Evolutionary conservation across 2,888 invertebrate species (phyloP), one percentile per base, ranked within the genome.

Genomic region (Agonopterix heracliana): DNA sequence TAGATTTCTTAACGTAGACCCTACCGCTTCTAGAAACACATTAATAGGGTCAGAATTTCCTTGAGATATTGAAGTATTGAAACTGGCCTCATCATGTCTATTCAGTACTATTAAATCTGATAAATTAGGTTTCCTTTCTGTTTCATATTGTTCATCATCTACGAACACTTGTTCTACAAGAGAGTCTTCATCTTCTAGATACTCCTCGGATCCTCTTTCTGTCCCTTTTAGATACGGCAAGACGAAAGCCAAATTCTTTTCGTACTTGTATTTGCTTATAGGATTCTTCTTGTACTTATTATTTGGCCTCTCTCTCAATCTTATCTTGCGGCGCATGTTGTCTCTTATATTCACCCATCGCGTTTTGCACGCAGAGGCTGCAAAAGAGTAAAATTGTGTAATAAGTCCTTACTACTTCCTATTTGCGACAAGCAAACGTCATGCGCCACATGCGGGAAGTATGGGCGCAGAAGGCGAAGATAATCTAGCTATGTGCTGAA

Each of bases 331-430:
- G 2, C 50, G 26, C 35, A 49, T 11, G 9, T 51, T 55, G 17
- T 57, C 57, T 42, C 57, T 46, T 42, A 57, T 54, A 44, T 52
- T 53, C 11, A 53, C 42, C 57, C 55, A 57, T 42, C 54, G 50
- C 4, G 46, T 45, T 48, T 57, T 57, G 45, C 57, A 57, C 26
- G 42, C 45, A 2, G 45, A 13, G 12, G 50, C 56, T 57, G 49
- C 9, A 46, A 46, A 45, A 26, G 26, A 26, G 26, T 7, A 26
- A 17, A 26, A 26, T 26, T 26, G 26, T 26, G 7, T 26, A 26
- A n/a, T 26, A 1, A 26, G 26, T 26, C 7, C 3, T 3, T 17
- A 17, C 17, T 17, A 17, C 3, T 2, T 17, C 1, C 17, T 17
- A 14, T 1, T 5, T 1, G 26, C 26, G 26, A 26, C 5, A 5